Evolutionary conservation across 2,888 invertebrate genomes (phyloP).

Genomic region (Drosophila antonietae): DNA sequence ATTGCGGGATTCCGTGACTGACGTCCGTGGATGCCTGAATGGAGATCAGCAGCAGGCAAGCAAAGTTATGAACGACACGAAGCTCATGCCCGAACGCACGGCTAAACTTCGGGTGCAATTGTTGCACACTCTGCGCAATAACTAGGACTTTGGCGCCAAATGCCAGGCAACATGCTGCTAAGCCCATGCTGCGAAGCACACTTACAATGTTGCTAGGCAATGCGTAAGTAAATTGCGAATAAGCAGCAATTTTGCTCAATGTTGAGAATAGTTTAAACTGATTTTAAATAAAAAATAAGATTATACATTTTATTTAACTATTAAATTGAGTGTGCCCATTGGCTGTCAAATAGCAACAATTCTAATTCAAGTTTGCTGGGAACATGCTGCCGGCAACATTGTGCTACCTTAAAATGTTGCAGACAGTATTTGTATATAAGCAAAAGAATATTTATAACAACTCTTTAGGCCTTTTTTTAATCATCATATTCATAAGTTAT

Average conservation of each 20-base stretch:
- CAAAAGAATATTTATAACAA: not conserved
- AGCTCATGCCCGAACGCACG: slow-evolving; percentile 9
- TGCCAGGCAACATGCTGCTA: slow-evolving; percentile 60
- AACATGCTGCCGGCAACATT: slow-evolving; percentile 1
- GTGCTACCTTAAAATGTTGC: not conserved
- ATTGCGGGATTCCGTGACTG: slow-evolving; percentile 36
- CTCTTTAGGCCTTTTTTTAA: not conserved
- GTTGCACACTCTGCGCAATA: slow-evolving; percentile 46
- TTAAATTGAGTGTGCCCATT: not conserved
- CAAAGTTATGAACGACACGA: slow-evolving; percentile 42
- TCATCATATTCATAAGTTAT: not conserved
- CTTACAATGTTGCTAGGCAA: slow-evolving; percentile 23
- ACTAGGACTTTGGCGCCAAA: slow-evolving; percentile 60
- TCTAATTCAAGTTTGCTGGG: not conserved
- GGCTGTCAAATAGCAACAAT: not conserved
- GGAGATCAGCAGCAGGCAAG: slow-evolving; percentile 73
- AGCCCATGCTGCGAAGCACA: slow-evolving; percentile 18
- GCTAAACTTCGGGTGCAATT: slow-evolving; percentile 31
- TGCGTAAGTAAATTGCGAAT: not conserved
- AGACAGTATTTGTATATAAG: not conserved
- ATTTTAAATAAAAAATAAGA: not conserved
- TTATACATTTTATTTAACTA: not conserved
- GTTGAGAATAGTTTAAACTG: not conserved
- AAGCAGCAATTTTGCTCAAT: not conserved
- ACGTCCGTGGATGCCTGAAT: slow-evolving; percentile 39